These are phyloP conservation scores for Drosophila parthenogenetica DNA, from an alignment of 2,888 invertebrate species.

Conservation along the genomic window DNA sequence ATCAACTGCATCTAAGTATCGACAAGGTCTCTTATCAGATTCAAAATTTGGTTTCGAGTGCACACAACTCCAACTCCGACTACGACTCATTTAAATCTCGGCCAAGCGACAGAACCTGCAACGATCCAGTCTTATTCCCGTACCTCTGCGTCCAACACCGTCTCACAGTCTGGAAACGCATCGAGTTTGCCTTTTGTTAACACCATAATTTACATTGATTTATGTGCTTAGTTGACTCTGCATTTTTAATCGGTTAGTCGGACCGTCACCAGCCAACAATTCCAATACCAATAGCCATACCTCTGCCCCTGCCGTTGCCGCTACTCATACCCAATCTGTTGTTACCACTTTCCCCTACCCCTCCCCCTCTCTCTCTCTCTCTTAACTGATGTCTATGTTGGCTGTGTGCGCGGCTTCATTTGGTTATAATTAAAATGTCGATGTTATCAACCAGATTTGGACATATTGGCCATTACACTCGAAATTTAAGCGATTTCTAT, in stretches of 20 bases:
- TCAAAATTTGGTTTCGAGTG: constrained; percentile 53
- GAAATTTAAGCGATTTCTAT: constrained; percentile 81
- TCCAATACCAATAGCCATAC: constrained; percentile 10
- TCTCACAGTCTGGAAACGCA: constrained; percentile 16
- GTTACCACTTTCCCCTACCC: neutral
- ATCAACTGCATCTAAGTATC: constrained; percentile 52
- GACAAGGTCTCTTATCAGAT: constrained; percentile 67
- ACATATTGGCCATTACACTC: constrained; percentile 82
- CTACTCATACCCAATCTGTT: neutral
- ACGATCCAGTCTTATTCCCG: constrained; percentile 5
- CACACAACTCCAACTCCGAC: constrained; percentile 27
- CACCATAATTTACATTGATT: constrained; percentile 84
- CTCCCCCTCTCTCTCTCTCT: constrained; percentile 1
- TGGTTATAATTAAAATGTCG: constrained; percentile 83
- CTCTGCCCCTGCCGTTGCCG: neutral
- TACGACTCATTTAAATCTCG: constrained; percentile 72
- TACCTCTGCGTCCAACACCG: neutral
- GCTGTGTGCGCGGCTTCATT: constrained; percentile 73
- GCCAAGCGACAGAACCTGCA: constrained; percentile 21
- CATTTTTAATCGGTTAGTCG: constrained; percentile 79
- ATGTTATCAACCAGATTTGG: constrained; percentile 81
- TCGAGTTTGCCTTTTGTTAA: constrained; percentile 81
- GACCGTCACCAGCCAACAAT: constrained; percentile 29
- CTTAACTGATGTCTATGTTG: constrained; percentile 21
- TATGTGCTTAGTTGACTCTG: constrained; percentile 81